Evolutionary conservation across 2,888 invertebrate genomes (phyloP).

Genomic region (Eupeodes luniger): DNA sequence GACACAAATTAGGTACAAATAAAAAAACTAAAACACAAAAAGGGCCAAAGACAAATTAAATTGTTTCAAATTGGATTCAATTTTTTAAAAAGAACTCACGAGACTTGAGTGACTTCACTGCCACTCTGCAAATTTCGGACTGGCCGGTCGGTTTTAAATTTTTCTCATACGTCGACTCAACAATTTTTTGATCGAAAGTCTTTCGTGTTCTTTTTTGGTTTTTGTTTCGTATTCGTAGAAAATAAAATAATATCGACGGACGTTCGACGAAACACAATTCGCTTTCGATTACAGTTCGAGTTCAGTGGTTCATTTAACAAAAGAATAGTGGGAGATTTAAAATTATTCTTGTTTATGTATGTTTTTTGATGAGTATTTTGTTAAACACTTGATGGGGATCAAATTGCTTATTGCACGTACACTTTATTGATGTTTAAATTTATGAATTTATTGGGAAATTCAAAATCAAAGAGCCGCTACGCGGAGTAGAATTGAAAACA

Average conservation of each 20-base stretch:
- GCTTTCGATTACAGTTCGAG: constrained; percentile 62
- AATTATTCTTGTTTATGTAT: not conserved
- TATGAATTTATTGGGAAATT: constrained; percentile 37
- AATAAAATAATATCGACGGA: constrained; percentile 16
- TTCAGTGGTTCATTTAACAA: constrained; percentile 53
- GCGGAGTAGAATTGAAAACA: constrained; percentile 69
- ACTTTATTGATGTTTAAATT: constrained; percentile 41
- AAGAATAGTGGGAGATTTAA: constrained; percentile 14
- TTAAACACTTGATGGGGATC: constrained; percentile 7
- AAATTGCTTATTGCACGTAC: constrained; percentile 48
- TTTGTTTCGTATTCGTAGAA: constrained; percentile 46
- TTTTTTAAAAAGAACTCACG: constrained; percentile 64
- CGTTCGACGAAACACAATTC: constrained; percentile 39
- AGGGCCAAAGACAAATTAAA: constrained; percentile 47
- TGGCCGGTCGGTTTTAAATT: constrained; percentile 77
- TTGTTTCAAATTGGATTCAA: constrained; percentile 38
- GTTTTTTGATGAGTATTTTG: constrained; percentile 37
- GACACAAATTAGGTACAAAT: constrained; percentile 13
- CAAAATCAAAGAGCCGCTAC: constrained; percentile 57
- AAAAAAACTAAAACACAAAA: constrained; percentile 56
- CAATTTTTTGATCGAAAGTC: constrained; percentile 64
- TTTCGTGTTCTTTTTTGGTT: constrained; percentile 42
- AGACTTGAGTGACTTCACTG: constrained; percentile 78
- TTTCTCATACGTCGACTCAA: constrained; percentile 75
- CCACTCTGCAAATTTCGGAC: constrained; percentile 80